Conservation (phyloP, 2,888 invertebrate genomes). For the Cheilosia vulpina region DNA sequence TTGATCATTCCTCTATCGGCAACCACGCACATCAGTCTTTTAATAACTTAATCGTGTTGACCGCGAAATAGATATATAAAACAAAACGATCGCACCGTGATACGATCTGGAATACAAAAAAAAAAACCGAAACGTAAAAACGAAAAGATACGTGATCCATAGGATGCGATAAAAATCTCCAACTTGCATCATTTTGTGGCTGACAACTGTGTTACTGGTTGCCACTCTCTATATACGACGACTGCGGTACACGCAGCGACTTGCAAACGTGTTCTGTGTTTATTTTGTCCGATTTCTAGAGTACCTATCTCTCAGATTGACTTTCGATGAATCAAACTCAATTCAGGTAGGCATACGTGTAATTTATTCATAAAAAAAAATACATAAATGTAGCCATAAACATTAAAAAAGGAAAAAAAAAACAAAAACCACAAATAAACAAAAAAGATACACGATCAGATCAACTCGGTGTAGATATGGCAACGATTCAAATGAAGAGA, state of each 20-base stretch:
- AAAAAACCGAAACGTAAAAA: slow-evolving; percentile 32
- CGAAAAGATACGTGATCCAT: slow-evolving; percentile 69
- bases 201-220: slow-evolving; percentile 74
- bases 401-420: slow-evolving; percentile 15
- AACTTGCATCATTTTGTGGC: slow-evolving; percentile 71
- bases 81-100: slow-evolving; percentile 48
- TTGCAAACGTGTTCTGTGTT: slow-evolving; percentile 61
- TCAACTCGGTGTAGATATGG: slow-evolving; percentile 27
- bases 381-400: slow-evolving; percentile 44
- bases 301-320: slow-evolving; percentile 67
- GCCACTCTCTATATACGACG: slow-evolving; percentile 38
- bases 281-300: slow-evolving; percentile 53
- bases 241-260: not conserved
- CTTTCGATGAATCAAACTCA: slow-evolving; percentile 73
- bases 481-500: not conserved
- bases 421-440: slow-evolving; percentile 26
- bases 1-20: not conserved
- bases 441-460: slow-evolving; percentile 44
- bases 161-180: slow-evolving; percentile 64
- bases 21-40: slow-evolving; percentile 55
- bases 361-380: slow-evolving; percentile 66
- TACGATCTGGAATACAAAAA: slow-evolving; percentile 45
- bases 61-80: slow-evolving; percentile 64
- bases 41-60: slow-evolving; percentile 73
- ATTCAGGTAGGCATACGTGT: slow-evolving; percentile 73